Conservation (phyloP, 2,113 vertebrate species). For the Apteryx mantelli region DNA sequence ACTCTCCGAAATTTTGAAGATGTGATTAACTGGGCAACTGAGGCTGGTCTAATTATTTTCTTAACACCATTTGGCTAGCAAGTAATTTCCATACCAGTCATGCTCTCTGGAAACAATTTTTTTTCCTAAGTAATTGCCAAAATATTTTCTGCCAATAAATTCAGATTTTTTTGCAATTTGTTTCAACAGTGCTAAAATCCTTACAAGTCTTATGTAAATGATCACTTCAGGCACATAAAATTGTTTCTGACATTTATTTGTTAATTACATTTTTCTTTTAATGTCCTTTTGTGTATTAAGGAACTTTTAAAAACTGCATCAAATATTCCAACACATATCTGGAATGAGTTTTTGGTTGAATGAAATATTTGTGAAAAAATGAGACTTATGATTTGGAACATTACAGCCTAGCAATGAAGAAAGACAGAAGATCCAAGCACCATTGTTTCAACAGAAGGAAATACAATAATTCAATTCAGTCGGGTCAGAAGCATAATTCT, state of each 20-base stretch:
- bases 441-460: neutral
- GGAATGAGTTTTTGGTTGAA: neutral
- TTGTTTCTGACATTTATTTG: neutral
- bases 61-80: neutral
- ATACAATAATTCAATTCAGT: neutral
- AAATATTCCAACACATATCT: neutral
- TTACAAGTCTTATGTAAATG: neutral
- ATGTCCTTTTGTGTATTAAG: neutral
- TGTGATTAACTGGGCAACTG: neutral
- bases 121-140: neutral
- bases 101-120: neutral
- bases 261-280: neutral
- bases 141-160: neutral
- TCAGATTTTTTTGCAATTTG: neutral
- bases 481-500: neutral
- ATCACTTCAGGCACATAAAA: neutral
- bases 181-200: neutral
- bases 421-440: neutral
- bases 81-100: constrained; percentile 16
- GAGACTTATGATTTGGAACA: neutral
- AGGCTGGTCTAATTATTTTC: neutral
- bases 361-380: neutral
- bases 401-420: neutral
- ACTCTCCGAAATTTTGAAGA: neutral
- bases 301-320: neutral